Conservation (phyloP, 2,113 vertebrate genomes). For the Sapajus apella region DNA sequence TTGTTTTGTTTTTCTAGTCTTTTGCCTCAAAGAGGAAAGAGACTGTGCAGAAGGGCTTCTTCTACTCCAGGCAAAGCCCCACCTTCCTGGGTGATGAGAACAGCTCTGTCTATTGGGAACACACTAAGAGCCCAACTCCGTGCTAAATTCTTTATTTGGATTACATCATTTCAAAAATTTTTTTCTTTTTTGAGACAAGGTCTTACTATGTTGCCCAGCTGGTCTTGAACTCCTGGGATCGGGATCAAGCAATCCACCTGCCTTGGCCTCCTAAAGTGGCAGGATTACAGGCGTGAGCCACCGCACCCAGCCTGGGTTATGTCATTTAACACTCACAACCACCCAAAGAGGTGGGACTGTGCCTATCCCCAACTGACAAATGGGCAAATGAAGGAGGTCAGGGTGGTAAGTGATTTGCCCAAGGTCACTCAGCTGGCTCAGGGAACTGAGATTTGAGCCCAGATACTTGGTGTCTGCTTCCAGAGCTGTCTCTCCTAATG, state of each 20-base stretch:
- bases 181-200: too few species aligned
- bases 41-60: rapidly evolving
- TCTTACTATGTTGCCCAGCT: too few species aligned
- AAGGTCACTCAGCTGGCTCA: background rate
- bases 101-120: background rate
- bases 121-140: background rate
- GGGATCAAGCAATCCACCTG: too few species aligned
- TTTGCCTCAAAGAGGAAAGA: background rate
- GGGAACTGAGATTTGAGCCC: background rate
- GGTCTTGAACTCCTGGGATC: too few species aligned
- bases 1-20: background rate
- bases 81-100: background rate
- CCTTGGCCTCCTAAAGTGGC: too few species aligned
- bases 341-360: background rate
- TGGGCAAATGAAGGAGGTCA: background rate
- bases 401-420: background rate
- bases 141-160: background rate
- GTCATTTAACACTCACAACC: background rate
- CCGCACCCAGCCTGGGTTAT: too few species aligned
- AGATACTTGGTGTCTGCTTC: background rate
- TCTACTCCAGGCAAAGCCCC: background rate
- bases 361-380: background rate
- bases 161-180: background rate
- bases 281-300: too few species aligned
- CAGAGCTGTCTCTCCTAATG: background rate